Base-by-base conservation (phyloP, 2,888 invertebrate species). In the Lomographa bimaculata region DNA sequence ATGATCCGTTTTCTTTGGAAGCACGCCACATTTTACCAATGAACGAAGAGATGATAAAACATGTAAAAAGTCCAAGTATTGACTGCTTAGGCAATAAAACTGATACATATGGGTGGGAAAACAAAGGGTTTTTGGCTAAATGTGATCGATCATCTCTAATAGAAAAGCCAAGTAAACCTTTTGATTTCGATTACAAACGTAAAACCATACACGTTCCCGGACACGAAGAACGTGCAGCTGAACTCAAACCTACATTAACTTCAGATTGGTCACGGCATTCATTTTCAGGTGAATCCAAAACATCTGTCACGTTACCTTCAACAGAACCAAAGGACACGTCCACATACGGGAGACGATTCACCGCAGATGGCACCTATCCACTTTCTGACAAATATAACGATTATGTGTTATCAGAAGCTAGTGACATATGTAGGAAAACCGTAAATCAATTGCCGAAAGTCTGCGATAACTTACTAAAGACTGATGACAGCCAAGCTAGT, bases 81-180 rank as follows among this genome's bases (percentile, higher is more conserved):
- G 87, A 85, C 60, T 74, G 78, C 55, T 58, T 85, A 43, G 80
- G 57, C 7, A 86, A 89, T 61, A 86, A 82, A 78, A 89, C 87
- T 26, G 90, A 90, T 63, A 61, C 72, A 33, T 90, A 89, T 56
- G 90, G 89, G 28, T 90, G 89, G 89, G 89, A 89, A 73, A 89
- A 90, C 50, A 90, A 89, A 73, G 90, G 85, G 0, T 90, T 90
- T 62, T 59, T 82, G 35, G 85, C 73, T 7, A 87, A 84, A 64
- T 73, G 73, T 57, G 78, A 79, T 37, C 71, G 64, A 37, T 76
- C 75, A 58, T 9, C 65, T 38, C 28, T 57, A 54, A 41, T 70
- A 41, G 69, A 67, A 10, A 77, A 71, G 46, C 51, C 62, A 18
- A 72, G 65, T 19, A 60, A 54, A 26, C 64, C 54, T 25, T 60